Evolutionary conservation across 2,888 invertebrate species (phyloP), one percentile per base, ranked within the genome.

Genomic region (Caenorhabditis imperialis): DNA sequence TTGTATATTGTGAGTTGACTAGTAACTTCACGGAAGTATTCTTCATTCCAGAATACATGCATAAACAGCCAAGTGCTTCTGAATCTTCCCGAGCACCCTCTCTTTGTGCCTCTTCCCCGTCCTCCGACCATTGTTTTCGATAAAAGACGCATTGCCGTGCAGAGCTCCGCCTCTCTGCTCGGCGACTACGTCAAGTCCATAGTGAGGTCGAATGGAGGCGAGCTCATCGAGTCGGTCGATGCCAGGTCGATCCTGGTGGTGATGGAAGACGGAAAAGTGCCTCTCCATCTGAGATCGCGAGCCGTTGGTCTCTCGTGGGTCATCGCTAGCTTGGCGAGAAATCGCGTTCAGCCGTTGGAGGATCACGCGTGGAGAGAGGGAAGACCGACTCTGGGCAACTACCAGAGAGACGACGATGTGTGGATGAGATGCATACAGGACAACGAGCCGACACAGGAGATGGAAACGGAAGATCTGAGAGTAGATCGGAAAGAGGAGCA

Each of bases 281-380:
- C 38, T n/a, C 30, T 23, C 0, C 3, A 44, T 8, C 12, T 30
- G 22, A n/a, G 42, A 5, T 3, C 33, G 0, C 58, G 48, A 35
- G 51, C 20, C 10, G 25, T 55, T n/a, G 75, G 70, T 48, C 40
- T 70, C 6, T 69, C 75, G 1, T 70, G 62, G 62, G 38, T 75
- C 16, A 42, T 75, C 5, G 22, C 51, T 10, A 70, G 75, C 44
- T 37, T 70, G 25, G 27, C 40, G 14, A 25, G 30, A 16, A 55
- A 61, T 37, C 30, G 57, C 10, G 38, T 55, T 0, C 65, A 55
- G 14, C 33, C 67, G 1, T 8, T 42, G 1, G 16, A 27, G 0
- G 20, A 70, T 6, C 42, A 58, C 30, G 12, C 50, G 3, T 74
- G 57, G 20, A 40, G 33, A 10, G 44, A 47, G 6, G 35, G 38